These are phyloP conservation scores for Anoplopoma fimbria DNA, from an alignment of 2,113 vertebrate species.

Conservation along the genomic window DNA sequence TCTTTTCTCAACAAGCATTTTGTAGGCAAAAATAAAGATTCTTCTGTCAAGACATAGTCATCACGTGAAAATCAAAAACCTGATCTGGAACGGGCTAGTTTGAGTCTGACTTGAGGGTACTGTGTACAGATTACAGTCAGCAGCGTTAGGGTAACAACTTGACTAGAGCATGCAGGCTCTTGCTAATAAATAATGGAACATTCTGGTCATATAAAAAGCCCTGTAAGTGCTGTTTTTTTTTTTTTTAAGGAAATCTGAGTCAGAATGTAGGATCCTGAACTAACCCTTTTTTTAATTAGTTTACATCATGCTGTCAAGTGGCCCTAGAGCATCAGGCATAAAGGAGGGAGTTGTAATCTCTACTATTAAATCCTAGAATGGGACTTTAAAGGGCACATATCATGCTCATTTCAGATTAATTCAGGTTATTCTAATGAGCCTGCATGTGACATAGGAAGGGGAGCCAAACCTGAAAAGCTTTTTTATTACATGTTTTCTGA, in stretches of 20 bases:
- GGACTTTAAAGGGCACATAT: background rate
- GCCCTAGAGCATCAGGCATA: background rate
- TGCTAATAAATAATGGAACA: constrained; percentile 71
- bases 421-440: background rate
- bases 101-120: constrained; percentile 33
- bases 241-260: constrained; percentile 11
- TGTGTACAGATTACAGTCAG: constrained; percentile 51
- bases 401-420: background rate
- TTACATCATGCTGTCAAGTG: constrained; percentile 45
- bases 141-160: constrained; percentile 39
- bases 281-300: constrained; percentile 22
- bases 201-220: constrained; percentile 62
- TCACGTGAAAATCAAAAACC: background rate
- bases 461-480: background rate
- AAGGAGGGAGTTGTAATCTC: background rate
- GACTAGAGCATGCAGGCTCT: constrained; percentile 65
- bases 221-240: constrained; percentile 66
- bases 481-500: background rate
- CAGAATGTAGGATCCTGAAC: background rate
- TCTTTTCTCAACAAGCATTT: constrained; percentile 41
- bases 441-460: constrained; percentile 1
- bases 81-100: constrained; percentile 20
- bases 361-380: background rate
- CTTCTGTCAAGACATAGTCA: constrained; percentile 32
- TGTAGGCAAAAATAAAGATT: constrained; percentile 41